Evolutionary conservation across 2,797 vertebrate species (phyloP).

Genomic region (Lacerta viridis): DNA sequence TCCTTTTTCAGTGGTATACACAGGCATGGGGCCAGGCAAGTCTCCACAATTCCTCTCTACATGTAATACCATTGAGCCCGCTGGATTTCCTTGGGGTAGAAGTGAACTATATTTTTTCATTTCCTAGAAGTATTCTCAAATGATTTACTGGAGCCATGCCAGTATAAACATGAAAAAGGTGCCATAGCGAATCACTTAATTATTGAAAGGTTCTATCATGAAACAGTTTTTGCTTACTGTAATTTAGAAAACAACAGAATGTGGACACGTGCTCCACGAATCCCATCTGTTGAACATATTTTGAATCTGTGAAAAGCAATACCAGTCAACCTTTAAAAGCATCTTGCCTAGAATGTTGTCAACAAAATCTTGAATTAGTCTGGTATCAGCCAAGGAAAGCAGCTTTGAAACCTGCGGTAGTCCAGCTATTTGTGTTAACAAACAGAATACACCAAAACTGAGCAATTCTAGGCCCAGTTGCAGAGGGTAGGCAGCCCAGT

Average conservation of each 20-base stretch:
- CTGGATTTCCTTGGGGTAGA: background rate
- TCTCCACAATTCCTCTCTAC: background rate
- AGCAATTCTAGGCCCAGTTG: too few species aligned
- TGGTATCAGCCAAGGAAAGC: background rate
- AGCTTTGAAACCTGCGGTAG: slow-evolving; percentile 1
- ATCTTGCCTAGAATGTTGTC: slow-evolving; percentile 49
- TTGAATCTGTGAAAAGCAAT: slow-evolving; percentile 21
- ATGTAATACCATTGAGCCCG: background rate
- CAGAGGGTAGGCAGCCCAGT: too few species aligned
- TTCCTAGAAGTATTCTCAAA: background rate
- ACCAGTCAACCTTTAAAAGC: background rate
- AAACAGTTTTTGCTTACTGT: slow-evolving; percentile 37
- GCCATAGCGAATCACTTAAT: background rate
- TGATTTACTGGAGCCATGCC: background rate
- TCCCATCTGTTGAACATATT: slow-evolving; percentile 63
- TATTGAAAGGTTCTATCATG: background rate
- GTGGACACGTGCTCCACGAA: slow-evolving; percentile 47
- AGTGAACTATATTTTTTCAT: background rate
- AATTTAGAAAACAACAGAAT: slow-evolving; percentile 51
- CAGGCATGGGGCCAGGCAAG: too few species aligned
- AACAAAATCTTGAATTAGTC: slow-evolving; percentile 31
- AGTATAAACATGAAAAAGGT: background rate
- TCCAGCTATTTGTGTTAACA: too few species aligned
- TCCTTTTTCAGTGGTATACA: too few species aligned
- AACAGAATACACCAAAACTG: too few species aligned